A percentile compares a stretch with the other conserved stretches of the same genome.
Conservation (phyloP, 2,797 vertebrate species). For the Mionectes olivaceus region DNA sequence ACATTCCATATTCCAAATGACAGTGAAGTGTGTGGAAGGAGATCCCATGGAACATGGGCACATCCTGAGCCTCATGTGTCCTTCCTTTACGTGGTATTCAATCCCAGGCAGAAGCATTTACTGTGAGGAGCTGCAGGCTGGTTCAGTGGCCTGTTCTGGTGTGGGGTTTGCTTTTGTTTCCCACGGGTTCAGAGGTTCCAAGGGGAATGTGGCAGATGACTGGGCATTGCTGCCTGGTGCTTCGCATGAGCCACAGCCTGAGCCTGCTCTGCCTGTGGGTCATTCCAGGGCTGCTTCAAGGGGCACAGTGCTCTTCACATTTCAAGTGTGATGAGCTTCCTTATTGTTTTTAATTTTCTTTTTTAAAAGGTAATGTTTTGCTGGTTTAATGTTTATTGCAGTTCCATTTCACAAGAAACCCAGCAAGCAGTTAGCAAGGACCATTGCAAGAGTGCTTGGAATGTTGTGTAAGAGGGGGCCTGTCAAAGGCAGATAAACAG, state of each 20-base stretch:
- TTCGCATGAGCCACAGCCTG: not conserved
- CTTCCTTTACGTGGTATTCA: not conserved
- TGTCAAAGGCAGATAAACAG: conserved; percentile 21
- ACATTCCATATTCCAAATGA: no score
- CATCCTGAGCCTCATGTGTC: not conserved
- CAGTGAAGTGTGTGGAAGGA: not conserved
- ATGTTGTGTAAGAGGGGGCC: conserved; percentile 11
- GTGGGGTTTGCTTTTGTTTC: not conserved
- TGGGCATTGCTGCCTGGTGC: not conserved
- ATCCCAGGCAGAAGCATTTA: not conserved
- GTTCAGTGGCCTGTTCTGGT: not conserved
- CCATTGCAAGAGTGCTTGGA: not conserved
- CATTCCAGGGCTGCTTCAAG: not conserved
- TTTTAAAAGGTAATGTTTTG: not conserved
- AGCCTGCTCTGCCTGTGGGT: fast-evolving
- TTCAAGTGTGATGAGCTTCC: not conserved
- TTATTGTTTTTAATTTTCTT: not conserved
- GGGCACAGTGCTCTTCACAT: not conserved
- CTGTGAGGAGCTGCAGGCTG: not conserved
- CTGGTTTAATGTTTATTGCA: conserved; percentile 6
- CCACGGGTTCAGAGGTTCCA: fast-evolving
- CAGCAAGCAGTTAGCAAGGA: conserved; percentile 16
- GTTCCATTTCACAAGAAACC: not conserved
- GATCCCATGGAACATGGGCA: not conserved
- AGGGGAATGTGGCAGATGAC: not conserved